Conservation (phyloP, 2,113 vertebrate species). For the Erinaceus europaeus region DNA sequence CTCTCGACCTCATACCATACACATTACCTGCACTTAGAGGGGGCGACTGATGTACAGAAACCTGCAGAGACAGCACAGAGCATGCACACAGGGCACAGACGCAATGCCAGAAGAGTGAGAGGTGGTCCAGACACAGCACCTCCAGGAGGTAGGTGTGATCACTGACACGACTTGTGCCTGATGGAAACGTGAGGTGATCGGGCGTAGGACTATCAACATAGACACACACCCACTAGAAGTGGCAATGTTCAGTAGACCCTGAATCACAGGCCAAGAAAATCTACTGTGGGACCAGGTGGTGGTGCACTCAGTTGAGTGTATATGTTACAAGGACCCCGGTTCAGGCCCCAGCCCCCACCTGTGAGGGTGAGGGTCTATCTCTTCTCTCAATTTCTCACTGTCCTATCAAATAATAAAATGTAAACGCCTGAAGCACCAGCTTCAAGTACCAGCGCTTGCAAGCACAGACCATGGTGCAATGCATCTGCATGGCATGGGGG, state of each 20-base stretch:
- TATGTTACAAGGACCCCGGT: no score
- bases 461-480: background rate
- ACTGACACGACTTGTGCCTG: background rate
- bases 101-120: background rate
- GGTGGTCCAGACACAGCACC: background rate
- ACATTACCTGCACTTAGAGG: constrained; percentile 51
- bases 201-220: background rate
- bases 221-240: background rate
- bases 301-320: no score
- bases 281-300: no score
- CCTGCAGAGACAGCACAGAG: constrained; percentile 32
- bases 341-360: no score
- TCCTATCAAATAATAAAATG: no score
- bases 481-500: background rate
- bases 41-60: constrained; percentile 61
- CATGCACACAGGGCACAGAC: constrained; percentile 36
- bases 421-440: no score
- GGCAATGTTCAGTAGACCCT: background rate
- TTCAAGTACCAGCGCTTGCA: constrained; percentile 28
- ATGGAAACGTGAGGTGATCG: constrained; percentile 9
- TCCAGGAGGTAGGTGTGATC: background rate
- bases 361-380: no score
- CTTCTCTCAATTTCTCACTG: no score
- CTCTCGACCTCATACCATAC: constrained; percentile 52
- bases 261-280: constrained; percentile 27